Evolutionary conservation across 1,140 invertebrate species (phyloP).

Genomic region (Philotrypesis tridentata): DNA sequence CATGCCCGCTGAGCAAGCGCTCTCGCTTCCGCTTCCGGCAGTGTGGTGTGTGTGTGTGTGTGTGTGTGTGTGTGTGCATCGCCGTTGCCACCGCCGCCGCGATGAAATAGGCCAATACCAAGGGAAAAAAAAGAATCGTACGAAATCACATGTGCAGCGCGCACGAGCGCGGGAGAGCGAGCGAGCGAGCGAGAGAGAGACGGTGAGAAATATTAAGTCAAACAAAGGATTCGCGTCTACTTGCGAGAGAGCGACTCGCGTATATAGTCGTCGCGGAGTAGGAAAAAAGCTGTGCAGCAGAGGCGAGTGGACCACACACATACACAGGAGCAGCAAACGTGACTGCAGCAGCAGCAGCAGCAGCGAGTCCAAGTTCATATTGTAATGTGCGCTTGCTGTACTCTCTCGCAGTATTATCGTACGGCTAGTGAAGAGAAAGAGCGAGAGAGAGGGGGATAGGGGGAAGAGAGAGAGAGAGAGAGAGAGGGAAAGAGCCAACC

Average conservation of each 20-base stretch:
- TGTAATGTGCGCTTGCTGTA: conserved; percentile 68
- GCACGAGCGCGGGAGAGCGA: too few relatives aligned
- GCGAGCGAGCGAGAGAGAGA: not conserved
- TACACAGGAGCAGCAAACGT: conserved; percentile 67
- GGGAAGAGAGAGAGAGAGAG: not conserved
- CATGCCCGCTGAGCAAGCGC: conserved; percentile 63
- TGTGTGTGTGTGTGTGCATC: too few relatives aligned
- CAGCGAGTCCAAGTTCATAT: conserved; percentile 68
- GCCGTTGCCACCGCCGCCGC: too few relatives aligned
- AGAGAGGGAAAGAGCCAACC: conserved; percentile 14
- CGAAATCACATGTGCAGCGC: too few relatives aligned
- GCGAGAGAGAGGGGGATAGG: not conserved
- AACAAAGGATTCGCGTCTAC: conserved; percentile 52
- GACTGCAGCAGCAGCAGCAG: conserved; percentile 54
- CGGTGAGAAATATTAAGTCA: conserved; percentile 54
- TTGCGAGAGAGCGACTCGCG: conserved; percentile 49
- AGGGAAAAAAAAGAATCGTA: not conserved
- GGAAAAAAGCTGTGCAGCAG: conserved; percentile 49
- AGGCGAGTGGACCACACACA: conserved; percentile 68
- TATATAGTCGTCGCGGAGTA: conserved; percentile 23
- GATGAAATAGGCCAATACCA: not conserved
- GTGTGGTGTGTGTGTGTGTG: too few relatives aligned
- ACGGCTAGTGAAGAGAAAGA: conserved; percentile 62
- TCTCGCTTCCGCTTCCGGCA: conserved; percentile 58
- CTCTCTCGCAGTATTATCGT: conserved; percentile 67